These are phyloP conservation scores for Ectobius pallidus DNA, from an alignment of 2,888 invertebrate species.

Conservation along the genomic window DNA sequence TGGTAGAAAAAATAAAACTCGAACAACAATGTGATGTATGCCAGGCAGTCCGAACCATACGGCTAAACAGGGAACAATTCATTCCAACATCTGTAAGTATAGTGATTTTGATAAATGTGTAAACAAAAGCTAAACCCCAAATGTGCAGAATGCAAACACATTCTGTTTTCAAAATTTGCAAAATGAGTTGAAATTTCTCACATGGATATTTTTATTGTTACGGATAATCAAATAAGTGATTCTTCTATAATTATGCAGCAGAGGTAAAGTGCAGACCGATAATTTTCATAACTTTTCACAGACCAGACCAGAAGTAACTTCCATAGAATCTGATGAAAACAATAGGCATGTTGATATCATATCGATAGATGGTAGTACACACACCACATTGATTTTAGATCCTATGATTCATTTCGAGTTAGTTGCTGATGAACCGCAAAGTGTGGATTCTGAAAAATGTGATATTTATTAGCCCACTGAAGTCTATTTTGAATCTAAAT, in stretches of 20 bases:
- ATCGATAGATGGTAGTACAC: too few species aligned
- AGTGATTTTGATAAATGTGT: neutral
- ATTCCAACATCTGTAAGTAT: slow-evolving; percentile 51
- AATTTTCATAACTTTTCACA: neutral
- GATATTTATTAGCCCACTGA: too few species aligned
- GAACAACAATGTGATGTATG: slow-evolving; percentile 60
- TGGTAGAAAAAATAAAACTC: slow-evolving; percentile 58
- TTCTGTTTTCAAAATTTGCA: neutral
- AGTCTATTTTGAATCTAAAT: too few species aligned
- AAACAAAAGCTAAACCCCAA: neutral
- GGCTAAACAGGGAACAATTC: slow-evolving; percentile 56
- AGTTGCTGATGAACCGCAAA: too few species aligned
- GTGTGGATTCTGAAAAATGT: too few species aligned
- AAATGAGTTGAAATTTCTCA: neutral
- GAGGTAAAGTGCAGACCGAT: neutral
- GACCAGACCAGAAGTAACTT: too few species aligned
- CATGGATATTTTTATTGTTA: neutral
- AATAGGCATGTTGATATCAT: too few species aligned
- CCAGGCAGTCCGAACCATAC: slow-evolving; percentile 56
- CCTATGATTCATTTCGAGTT: too few species aligned
- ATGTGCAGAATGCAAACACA: neutral
- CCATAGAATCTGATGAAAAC: too few species aligned
- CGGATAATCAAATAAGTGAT: neutral
- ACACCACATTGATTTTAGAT: too few species aligned
- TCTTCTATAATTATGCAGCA: neutral